Evolutionary conservation across 2,888 invertebrate species (phyloP), one percentile per base, ranked within the genome.

Genomic region (Ganaspis brasiliensis): DNA sequence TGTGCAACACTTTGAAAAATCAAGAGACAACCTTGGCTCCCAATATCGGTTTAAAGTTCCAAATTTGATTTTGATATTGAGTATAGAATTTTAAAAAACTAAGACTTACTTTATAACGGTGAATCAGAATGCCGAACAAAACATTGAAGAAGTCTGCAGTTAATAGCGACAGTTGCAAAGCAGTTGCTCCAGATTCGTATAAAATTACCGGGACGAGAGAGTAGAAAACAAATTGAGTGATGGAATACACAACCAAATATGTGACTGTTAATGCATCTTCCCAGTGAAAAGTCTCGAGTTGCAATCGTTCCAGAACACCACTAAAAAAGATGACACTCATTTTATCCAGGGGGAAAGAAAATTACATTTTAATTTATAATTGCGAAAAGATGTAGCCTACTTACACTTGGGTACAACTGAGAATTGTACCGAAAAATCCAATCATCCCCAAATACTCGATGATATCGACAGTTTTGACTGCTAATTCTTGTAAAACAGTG

Each of bases 71-170:
- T n/a, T n/a, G n/a, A n/a, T n/a, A n/a, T n/a, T n/a, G n/a, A n/a
- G n/a, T n/a, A n/a, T 19, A 49, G n/a, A 49, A 31, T 31, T 31
- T 31, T 31, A 31, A 59, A n/a, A n/a, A n/a, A n/a, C n/a, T n/a
- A n/a, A 9, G 19, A 59, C 87, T 91, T 89, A 97, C 97, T 94
- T 95, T 95, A 91, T 96, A 96, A 82, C 96, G 94, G 92, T 97
- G 96, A 81, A 96, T 93, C 86, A 95, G 94, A 91, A 97, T 95
- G 82, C 97, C 97, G 84, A 95, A 94, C 70, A 97, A 93, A 21
- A 97, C 93, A 3, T 97, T 95, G 91, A 97, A 97, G 91, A 97
- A 97, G 92, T 97, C 97, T 1, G 97, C 94, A 0, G 97, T 96
- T 75, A 97, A 92, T 77, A 97, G 94, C 10, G 96, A 96, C 82